These are phyloP conservation scores for Poecile montanus DNA, from an alignment of 2,797 vertebrate species.

Conservation along the genomic window DNA sequence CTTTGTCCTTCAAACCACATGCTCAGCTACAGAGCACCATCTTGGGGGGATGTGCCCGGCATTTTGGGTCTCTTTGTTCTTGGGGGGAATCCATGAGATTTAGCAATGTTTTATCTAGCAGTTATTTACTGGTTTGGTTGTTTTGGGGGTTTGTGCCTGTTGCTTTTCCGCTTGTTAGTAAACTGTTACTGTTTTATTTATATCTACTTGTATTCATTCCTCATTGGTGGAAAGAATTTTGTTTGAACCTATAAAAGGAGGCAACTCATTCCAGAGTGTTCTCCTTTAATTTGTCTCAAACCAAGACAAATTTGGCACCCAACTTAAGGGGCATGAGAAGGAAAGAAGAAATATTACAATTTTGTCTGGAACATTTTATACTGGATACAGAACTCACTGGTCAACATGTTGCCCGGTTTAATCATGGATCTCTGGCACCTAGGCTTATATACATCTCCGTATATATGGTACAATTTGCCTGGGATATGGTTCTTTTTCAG, in stretches of 20 bases:
- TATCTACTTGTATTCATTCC: not conserved
- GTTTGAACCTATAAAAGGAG: not conserved
- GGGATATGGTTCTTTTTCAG: not conserved
- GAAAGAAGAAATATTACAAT: not conserved
- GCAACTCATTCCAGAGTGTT: not conserved
- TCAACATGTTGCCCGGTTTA: not conserved
- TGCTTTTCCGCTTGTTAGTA: not conserved
- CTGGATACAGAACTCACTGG: not conserved
- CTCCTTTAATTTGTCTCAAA: not conserved
- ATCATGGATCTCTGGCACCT: not conserved
- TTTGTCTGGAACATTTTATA: not conserved
- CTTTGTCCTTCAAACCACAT: not conserved
- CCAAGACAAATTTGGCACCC: not conserved
- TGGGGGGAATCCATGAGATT: not conserved
- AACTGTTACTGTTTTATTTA: not conserved
- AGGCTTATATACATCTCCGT: not conserved
- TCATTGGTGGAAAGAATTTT: not conserved
- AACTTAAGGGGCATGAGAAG: not conserved
- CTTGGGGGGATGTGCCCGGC: not conserved
- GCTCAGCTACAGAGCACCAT: not conserved
- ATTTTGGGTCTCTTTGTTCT: not conserved
- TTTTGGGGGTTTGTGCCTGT: not conserved
- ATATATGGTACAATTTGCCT: not conserved
- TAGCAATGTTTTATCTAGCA: not conserved
- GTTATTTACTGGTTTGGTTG: not conserved